Percentiles rank a stretch among this genome's conserved stretches.
Conservation (phyloP, 2,797 vertebrate genomes). For the Sebastes matsubarae region DNA sequence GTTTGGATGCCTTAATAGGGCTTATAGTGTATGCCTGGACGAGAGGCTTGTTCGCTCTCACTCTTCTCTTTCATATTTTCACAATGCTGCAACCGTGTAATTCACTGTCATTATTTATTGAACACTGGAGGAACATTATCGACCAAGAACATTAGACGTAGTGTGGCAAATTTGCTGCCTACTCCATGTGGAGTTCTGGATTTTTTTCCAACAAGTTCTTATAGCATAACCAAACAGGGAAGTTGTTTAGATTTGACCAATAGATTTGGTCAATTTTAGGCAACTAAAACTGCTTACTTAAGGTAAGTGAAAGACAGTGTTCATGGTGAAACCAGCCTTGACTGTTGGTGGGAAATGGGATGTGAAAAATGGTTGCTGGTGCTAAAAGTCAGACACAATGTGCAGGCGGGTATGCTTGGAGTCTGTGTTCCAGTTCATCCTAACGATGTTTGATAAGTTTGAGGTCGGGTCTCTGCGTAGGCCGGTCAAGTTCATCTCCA, state of each 20-base stretch:
- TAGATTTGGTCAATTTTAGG: background rate
- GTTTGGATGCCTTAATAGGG: slow-evolving; percentile 1
- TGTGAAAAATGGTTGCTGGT: background rate
- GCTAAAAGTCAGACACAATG: background rate
- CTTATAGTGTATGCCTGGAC: background rate
- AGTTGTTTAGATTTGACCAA: background rate
- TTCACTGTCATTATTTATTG: slow-evolving; percentile 4
- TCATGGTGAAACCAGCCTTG: background rate
- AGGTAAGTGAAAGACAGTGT: background rate
- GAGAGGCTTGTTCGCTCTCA: background rate
- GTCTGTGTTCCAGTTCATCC: background rate
- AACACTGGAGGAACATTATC: slow-evolving; percentile 1
- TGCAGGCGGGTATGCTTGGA: background rate
- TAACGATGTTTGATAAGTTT: background rate
- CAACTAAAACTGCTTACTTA: background rate
- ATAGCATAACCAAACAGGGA: background rate
- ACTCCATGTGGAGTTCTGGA: background rate
- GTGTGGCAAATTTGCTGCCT: background rate
- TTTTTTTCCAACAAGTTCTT: background rate
- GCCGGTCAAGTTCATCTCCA: background rate
- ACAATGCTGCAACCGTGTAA: background rate
- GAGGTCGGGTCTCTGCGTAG: background rate
- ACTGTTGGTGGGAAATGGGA: background rate
- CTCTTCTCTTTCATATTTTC: background rate
- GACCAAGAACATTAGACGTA: background rate